Evolutionary conservation across 2,113 vertebrate genomes (phyloP), one percentile per base, ranked within the genome.

Genomic region (Gila orcuttii): DNA sequence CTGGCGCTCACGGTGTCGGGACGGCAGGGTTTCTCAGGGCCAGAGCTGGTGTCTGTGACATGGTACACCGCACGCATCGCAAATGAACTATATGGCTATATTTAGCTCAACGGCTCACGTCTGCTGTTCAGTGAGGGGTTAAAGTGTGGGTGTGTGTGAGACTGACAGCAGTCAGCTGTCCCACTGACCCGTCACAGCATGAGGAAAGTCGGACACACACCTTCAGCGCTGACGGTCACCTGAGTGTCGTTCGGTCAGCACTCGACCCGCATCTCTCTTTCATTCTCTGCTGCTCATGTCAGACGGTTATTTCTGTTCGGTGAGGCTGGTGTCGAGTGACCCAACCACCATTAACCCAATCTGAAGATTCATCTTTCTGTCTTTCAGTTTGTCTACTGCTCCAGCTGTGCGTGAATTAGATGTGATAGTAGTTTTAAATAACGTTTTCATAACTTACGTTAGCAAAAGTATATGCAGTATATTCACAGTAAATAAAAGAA

Each of bases 271-370:
- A 62, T 60, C 33, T 1, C 59, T 84, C 60, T 9, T 69, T 79
- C 84, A 57, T 47, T 84, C 55, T 78, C 57, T 69, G 15, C 21
- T 6, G 55, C 23, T 15, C 12, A 6, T 45, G 33, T 76, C 81
- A 84, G 60, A 12, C 23, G 25, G 85, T 47, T 87, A 89, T 89
- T 89, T 85, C 82, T 71, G 85, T 59, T 39, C 4, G 10, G 57
- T 8, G 23, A 42, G 42, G 36, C 85, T 15, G 9, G 69, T 79
- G 79, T 87, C 83, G 23, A 10, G 55, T 78, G 74, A 85, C 59
- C 57, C 9, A 62, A 50, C 33, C 42, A n/a, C 3, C 57, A 13
- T 75, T 59, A 50, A 28, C 31, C 1, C 17, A 47, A 28, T 59
- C 55, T 11, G 8, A 75, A 59, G 64, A 71, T 73, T 28, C 42